These are phyloP conservation scores for Theretra japonica DNA, from an alignment of 2,888 invertebrate species.

Conservation along the genomic window DNA sequence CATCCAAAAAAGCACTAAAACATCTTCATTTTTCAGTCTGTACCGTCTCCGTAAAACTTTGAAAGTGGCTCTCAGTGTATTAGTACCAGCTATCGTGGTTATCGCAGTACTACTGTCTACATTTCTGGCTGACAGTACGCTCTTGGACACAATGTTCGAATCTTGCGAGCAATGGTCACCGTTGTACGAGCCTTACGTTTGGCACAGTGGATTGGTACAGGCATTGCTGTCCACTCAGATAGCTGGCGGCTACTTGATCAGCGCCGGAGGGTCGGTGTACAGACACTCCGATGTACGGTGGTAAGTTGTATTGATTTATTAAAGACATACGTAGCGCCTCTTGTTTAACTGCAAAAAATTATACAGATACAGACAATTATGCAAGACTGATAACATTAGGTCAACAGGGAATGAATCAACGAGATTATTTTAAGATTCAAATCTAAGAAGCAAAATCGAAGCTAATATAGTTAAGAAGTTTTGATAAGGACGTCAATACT, in stretches of 20 bases:
- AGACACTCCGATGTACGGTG: conserved; percentile 87
- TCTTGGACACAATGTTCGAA: conserved; percentile 64
- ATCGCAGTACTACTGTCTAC: conserved; percentile 67
- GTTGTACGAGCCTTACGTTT: conserved; percentile 72
- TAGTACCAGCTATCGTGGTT: conserved; percentile 66
- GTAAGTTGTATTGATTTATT: conserved; percentile 66
- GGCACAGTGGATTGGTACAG: conserved; percentile 87
- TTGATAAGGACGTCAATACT: no score
- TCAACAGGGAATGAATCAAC: no score
- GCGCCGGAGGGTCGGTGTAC: conserved; percentile 86
- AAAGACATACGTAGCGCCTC: no score
- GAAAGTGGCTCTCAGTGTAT: conserved; percentile 69
- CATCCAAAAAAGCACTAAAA: no score
- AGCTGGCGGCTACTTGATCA: conserved; percentile 86
- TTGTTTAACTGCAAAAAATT: no score
- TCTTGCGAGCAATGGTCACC: conserved; percentile 74
- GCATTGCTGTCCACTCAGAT: conserved; percentile 87
- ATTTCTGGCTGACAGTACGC: conserved; percentile 67
- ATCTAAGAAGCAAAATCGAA: no score
- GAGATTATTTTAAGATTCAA: no score
- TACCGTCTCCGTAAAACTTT: conserved; percentile 81
- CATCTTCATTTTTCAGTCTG: conserved; percentile 64
- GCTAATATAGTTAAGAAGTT: no score
- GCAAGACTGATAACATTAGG: no score
- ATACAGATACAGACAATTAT: no score